Percentiles rank a stretch among this genome's conserved stretches.
Conservation (phyloP, 1,140 invertebrate species). For the Papilio machaon region DNA sequence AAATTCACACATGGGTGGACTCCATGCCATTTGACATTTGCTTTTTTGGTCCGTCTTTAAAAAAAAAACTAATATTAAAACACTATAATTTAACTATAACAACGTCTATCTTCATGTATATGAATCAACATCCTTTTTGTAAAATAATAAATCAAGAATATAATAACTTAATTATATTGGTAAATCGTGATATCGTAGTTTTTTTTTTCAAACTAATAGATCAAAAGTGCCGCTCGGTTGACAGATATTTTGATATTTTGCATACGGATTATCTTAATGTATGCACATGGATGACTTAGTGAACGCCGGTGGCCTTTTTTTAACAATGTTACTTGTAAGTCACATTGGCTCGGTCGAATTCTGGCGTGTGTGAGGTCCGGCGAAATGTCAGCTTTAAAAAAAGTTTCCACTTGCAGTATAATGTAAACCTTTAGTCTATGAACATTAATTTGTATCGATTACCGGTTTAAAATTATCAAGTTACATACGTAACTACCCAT, state of each 20-base stretch:
- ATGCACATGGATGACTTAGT: constrained; percentile 77
- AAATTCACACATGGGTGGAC: neutral
- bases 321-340: constrained; percentile 78
- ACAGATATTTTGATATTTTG: constrained; percentile 77
- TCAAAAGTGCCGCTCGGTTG: constrained; percentile 72
- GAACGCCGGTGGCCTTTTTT: constrained; percentile 73
- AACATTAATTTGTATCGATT: neutral
- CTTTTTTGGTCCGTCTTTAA: neutral
- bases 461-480: neutral
- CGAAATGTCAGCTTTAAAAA: constrained; percentile 58
- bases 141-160: constrained; percentile 31
- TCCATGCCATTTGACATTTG: constrained; percentile 1
- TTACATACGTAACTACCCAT: neutral
- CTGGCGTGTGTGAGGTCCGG: constrained; percentile 63
- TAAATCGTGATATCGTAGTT: constrained; percentile 22
- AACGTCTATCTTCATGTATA: neutral
- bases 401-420: constrained; percentile 6
- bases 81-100: neutral
- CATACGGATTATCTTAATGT: constrained; percentile 71
- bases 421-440: constrained; percentile 18
- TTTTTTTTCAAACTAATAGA: constrained; percentile 48
- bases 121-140: constrained; percentile 20
- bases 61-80: constrained; percentile 6
- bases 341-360: constrained; percentile 70
- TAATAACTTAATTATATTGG: constrained; percentile 36